These are phyloP conservation scores for Turnix velox DNA, from an alignment of 2,113 vertebrate genomes.

Conservation along the genomic window DNA sequence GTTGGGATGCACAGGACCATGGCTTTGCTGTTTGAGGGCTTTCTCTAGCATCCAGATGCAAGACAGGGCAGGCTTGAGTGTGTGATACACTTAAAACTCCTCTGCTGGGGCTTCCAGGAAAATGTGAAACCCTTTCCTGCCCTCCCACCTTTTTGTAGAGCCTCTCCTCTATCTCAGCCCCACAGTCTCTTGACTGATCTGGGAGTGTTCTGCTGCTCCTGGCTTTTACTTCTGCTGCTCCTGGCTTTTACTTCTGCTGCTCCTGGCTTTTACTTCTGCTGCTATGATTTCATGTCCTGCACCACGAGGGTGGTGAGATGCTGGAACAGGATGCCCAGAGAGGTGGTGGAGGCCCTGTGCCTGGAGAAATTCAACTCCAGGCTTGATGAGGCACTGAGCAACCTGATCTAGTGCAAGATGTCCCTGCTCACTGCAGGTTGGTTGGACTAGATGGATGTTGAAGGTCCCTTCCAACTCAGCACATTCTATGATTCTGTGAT, in stretches of 20 bases:
- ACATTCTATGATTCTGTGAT: background rate
- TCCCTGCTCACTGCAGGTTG: too few relatives aligned
- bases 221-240: background rate
- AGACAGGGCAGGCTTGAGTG: background rate
- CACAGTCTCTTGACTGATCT: background rate
- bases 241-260: background rate
- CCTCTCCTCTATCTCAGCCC: background rate
- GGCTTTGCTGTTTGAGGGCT: background rate
- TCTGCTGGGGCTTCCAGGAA: background rate
- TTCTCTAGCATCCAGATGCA: background rate
- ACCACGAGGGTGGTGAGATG: too few relatives aligned
- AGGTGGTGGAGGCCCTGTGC: too few relatives aligned
- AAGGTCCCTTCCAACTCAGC: too few relatives aligned
- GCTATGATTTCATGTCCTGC: too few relatives aligned
- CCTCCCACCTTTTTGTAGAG: background rate
- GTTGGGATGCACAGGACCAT: background rate
- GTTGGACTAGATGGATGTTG: too few relatives aligned
- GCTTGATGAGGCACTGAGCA: too few relatives aligned
- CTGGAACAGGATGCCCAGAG: too few relatives aligned
- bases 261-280: background rate
- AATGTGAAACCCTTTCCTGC: background rate
- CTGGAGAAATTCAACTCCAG: too few relatives aligned
- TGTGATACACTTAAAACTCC: background rate
- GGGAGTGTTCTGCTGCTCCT: background rate
- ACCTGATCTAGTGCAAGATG: too few relatives aligned